Base-by-base conservation (phyloP, 2,113 vertebrate genomes). In the Alectura lathami region DNA sequence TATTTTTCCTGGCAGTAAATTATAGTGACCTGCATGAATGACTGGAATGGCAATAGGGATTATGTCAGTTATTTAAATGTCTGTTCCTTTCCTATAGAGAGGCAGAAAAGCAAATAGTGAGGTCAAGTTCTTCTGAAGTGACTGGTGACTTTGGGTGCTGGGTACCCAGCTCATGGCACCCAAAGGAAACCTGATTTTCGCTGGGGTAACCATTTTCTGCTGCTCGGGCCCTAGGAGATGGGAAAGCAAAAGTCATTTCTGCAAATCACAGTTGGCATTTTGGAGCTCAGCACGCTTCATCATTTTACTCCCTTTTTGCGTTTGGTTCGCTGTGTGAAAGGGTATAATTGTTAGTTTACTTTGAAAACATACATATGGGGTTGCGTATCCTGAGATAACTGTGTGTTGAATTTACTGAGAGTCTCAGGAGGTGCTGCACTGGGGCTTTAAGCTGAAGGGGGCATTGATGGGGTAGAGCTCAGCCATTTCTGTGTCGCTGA, bases 1-100 rank as follows among this genome's bases (percentile, higher is more conserved):
- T 97, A 85, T 97, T 97, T 97, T 97, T 97, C 90, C 95, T 97
- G 84, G 96, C 91, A 83, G 56, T 89, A 94, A 94, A 91, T 91
- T 95, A 62, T 36, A 83, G 93, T 83, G 88, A 80, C 91, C 86
- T 93, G 93, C 88, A 77, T 92, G 94, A 97, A 97, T 96, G 94
- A 97, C 88, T 84, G 94, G 94, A 96, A 96, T 95, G 94, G 94
- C 90, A 95, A 87, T 96, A 91, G 85, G 88, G 85, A 80, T 97
- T 95, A 97, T 89, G 94, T 97, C 57, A 97, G 96, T 96, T 97
- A 94, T 97, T 97, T 93, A 90, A 94, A 93, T 95, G 88, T 95
- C 96, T 95, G 72, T 89, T 94, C 81, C 88, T 95, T 96, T 93
- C 94, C 94, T 94, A 90, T 83, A 73, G 82, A 82, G 84, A 91